Conservation (phyloP, 2,797 vertebrate species). For the Galagoides demidoff region DNA sequence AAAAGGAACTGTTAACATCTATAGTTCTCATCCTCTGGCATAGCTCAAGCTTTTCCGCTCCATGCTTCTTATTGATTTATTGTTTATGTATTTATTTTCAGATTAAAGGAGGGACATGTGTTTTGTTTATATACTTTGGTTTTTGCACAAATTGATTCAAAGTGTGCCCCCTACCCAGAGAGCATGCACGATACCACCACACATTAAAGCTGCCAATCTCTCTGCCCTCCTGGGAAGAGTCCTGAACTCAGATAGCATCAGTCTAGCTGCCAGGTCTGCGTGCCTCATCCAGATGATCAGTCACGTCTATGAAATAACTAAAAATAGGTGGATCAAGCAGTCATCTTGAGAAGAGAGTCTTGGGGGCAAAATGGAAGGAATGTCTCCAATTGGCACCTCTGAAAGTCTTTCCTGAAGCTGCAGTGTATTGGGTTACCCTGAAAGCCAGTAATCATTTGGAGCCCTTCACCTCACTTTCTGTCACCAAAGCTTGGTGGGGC, state of each 20-base stretch:
- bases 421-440: conserved; percentile 41
- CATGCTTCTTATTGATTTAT: neutral
- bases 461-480: conserved; percentile 38
- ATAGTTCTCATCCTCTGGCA: neutral
- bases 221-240: conserved; percentile 60
- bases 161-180: no score
- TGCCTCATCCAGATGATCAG: conserved; percentile 75
- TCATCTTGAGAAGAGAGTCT: conserved; percentile 80
- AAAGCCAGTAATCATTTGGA: conserved; percentile 58
- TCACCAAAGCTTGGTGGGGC: conserved; percentile 10
- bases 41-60: conserved; percentile 49
- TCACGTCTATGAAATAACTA: conserved; percentile 81
- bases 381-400: conserved; percentile 73
- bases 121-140: no score
- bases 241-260: conserved; percentile 72
- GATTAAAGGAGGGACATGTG: no score
- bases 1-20: neutral
- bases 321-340: conserved; percentile 82
- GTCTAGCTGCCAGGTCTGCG: conserved; percentile 64
- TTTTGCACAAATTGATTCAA: no score
- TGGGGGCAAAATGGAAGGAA: conserved; percentile 77
- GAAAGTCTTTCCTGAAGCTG: conserved; percentile 29
- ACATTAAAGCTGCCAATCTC: neutral
- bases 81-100: no score
- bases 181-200: no score